phyloP scores from a whole-genome alignment of 2,113 vertebrate genomes.

The Neolamprologus fasciatus region DNA sequence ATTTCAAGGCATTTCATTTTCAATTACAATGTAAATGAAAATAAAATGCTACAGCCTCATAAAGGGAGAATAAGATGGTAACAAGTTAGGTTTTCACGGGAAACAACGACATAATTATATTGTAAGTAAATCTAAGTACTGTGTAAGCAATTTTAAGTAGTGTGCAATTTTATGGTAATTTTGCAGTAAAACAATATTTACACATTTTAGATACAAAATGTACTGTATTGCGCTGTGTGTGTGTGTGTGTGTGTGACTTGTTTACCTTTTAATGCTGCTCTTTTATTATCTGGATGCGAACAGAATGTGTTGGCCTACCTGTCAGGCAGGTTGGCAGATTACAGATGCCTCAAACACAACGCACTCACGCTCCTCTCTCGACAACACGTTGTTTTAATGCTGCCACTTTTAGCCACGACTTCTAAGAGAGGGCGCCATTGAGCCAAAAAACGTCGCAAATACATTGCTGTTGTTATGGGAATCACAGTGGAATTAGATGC shows the following conservation, averaged over 20 bases:
- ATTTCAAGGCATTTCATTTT: background rate
- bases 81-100: background rate
- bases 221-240: background rate
- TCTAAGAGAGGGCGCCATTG: background rate
- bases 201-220: background rate
- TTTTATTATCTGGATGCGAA: background rate
- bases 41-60: background rate
- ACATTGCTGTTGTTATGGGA: background rate
- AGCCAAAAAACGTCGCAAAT: background rate
- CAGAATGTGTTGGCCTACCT: background rate
- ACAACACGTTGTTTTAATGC: background rate
- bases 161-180: background rate
- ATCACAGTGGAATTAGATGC: background rate
- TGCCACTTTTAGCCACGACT: background rate
- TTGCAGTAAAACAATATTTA: background rate
- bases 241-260: no score
- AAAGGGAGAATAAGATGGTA: background rate
- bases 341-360: background rate
- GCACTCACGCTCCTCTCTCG: background rate
- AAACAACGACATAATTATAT: background rate
- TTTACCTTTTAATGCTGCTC: background rate
- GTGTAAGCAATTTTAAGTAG: background rate
- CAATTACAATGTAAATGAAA: background rate
- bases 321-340: background rate
- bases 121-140: background rate